A percentile compares a stretch with the other conserved stretches of the same genome.
Evolutionary conservation across 2,797 vertebrate genomes (phyloP).

Genomic region (Rhinogobio ventralis): DNA sequence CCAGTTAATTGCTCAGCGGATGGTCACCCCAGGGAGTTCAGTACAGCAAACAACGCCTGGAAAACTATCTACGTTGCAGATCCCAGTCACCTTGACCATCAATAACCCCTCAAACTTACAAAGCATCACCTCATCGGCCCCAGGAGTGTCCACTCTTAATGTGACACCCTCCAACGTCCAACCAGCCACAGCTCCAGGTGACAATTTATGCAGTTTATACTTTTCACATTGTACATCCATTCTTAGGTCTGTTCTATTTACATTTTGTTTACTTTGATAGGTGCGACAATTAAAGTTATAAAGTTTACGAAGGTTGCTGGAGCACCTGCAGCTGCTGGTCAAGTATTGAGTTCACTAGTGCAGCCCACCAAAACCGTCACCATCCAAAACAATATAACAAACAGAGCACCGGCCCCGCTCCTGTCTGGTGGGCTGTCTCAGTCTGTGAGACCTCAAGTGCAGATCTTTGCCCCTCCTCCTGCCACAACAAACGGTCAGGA

Average conservation of each 20-base stretch:
- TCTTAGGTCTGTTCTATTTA: neutral
- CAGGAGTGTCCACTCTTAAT: constrained; percentile 62
- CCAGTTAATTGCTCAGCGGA: constrained; percentile 75
- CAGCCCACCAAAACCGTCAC: constrained; percentile 14
- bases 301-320: constrained; percentile 14
- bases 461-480: neutral
- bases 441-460: constrained; percentile 14
- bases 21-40: constrained; percentile 73
- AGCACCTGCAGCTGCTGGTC: neutral
- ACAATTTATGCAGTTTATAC: neutral
- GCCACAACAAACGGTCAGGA: constrained; percentile 29
- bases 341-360: neutral
- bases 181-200: constrained; percentile 31
- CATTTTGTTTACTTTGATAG: constrained; percentile 2
- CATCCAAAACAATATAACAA: neutral
- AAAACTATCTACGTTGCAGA: constrained; percentile 79
- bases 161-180: constrained; percentile 35
- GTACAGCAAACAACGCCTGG: constrained; percentile 64
- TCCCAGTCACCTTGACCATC: constrained; percentile 83
- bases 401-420: neutral
- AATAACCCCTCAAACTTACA: constrained; percentile 76
- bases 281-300: constrained; percentile 18
- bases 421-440: neutral
- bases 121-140: constrained; percentile 75
- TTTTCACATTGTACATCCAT: neutral